A percentile compares a stretch with the other conserved stretches of the same genome.
These are phyloP conservation scores for Dendronephthya gigantea DNA, from an alignment of 64 coral and sea anemone species.

Conservation along the genomic window DNA sequence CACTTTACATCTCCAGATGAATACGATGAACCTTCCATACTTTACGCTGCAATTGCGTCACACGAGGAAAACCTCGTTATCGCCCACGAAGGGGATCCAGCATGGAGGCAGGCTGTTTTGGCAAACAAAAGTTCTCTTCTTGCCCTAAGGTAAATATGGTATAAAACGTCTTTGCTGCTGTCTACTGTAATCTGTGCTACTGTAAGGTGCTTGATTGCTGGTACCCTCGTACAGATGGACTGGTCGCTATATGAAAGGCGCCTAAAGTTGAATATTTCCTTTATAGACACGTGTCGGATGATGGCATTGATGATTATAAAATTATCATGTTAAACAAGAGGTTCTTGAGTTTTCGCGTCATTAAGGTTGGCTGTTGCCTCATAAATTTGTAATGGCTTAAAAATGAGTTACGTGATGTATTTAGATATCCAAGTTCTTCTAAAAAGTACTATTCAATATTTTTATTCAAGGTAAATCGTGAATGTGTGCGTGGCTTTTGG, in stretches of 20 bases:
- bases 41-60: constrained; percentile 68
- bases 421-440: no score
- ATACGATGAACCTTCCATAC: constrained; percentile 64
- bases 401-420: no score
- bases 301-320: constrained; percentile 96
- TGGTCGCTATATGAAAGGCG: no score
- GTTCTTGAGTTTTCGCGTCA: constrained; percentile 92
- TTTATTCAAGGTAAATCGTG: constrained; percentile 80
- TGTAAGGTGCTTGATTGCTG: neutral
- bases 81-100: constrained; percentile 90
- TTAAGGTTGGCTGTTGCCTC: constrained; percentile 61
- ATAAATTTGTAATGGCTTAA: no score
- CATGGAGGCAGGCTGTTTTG: constrained; percentile 90
- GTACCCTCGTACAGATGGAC: neutral
- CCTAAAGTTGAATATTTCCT: no score
- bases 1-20: constrained; percentile 92
- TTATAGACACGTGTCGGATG: constrained; percentile 86
- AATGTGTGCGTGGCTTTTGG: constrained; percentile 92
- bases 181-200: no score
- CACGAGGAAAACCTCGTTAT: constrained; percentile 90
- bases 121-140: constrained; percentile 79
- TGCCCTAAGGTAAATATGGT: constrained; percentile 59
- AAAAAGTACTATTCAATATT: no score
- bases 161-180: no score
- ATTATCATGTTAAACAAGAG: constrained; percentile 99